Evolutionary conservation across 2,113 vertebrate species (phyloP), one percentile per base, ranked within the genome.

Genomic region (Tragulus kanchil): DNA sequence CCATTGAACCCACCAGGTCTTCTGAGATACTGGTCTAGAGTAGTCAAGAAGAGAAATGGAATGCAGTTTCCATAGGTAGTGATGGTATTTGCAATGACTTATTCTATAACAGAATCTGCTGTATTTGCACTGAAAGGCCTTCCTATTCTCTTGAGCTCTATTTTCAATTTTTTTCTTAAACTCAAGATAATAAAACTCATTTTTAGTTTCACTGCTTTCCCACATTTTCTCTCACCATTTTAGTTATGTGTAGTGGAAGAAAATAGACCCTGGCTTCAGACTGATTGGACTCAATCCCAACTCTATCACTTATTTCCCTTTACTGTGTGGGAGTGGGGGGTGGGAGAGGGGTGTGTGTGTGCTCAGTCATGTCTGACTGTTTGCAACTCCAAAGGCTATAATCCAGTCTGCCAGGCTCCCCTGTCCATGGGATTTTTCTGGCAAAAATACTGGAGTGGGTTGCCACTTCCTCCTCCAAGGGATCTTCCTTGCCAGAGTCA

Each of bases 61-160:
- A 58, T 71, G 50, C 26, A 56, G 50, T 88, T 45, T 65, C 28
- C 50, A 81, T 7, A 56, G n/a, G 78, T 19, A n/a, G 85, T 85
- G 61, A 25, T 2, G 26, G n/a, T 69, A 59, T 71, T 88, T 94
- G 7, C n/a, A 65, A 62, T 65, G 21, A 82, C 71, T 62, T 85
- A 52, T 84, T 95, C 48, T 56, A 42, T 65, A 61, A 11, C 67
- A 93, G 16, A 92, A 86, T 45, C n/a, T 94, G 87, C 25, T 59
- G 50, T 59, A 65, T 77, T 71, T 65, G 54, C 8, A 89, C 23
- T 52, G 21, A 92, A 73, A 13, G 16, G 28, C 50, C 15, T 84
- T 61, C 4, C 28, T 64, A 48, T 64, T 92, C 21, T 84, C 28
- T 25, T 86, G 58, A 93, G 42, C 75, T 88, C 93, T 54, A 16